Evolutionary conservation across 2,113 vertebrate species (phyloP).

Genomic region (Etheostoma spectabile): DNA sequence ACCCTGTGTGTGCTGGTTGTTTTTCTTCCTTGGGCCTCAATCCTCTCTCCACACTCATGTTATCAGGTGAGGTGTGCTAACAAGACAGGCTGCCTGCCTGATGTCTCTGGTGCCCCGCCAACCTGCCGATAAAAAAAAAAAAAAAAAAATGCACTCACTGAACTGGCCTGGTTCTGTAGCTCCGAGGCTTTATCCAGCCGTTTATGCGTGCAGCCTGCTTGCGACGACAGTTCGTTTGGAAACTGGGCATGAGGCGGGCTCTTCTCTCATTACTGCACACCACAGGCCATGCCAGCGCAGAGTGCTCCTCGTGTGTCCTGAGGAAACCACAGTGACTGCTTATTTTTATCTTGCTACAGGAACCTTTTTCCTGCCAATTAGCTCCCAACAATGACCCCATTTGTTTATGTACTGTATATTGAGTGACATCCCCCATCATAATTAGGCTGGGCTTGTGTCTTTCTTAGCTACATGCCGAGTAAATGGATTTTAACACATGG

Average conservation of each 20-base stretch:
- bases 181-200: slow-evolving; percentile 56
- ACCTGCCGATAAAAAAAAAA: slow-evolving; percentile 30
- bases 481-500: slow-evolving; percentile 68
- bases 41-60: slow-evolving; percentile 66
- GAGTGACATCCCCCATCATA: slow-evolving; percentile 77
- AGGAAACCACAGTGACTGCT: slow-evolving; percentile 71
- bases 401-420: slow-evolving; percentile 77
- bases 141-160: slow-evolving; percentile 37
- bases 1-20: slow-evolving; percentile 73
- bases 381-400: slow-evolving; percentile 73
- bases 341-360: slow-evolving; percentile 72
- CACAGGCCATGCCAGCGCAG: slow-evolving; percentile 63
- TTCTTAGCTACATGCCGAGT: slow-evolving; percentile 53
- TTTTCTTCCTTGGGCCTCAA: slow-evolving; percentile 72
- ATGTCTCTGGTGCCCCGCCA: slow-evolving; percentile 72
- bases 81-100: slow-evolving; percentile 75
- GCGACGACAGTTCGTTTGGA: slow-evolving; percentile 62
- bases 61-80: slow-evolving; percentile 81
- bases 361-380: slow-evolving; percentile 79
- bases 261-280: slow-evolving; percentile 80
- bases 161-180: slow-evolving; percentile 62
- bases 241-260: slow-evolving; percentile 62
- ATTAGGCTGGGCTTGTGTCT: slow-evolving; percentile 65
- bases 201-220: slow-evolving; percentile 49
- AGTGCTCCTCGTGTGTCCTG: slow-evolving; percentile 59